Evolutionary conservation across 2,888 invertebrate species (phyloP), one percentile per base, ranked within the genome.

Genomic region (Ornithoptera priamus): DNA sequence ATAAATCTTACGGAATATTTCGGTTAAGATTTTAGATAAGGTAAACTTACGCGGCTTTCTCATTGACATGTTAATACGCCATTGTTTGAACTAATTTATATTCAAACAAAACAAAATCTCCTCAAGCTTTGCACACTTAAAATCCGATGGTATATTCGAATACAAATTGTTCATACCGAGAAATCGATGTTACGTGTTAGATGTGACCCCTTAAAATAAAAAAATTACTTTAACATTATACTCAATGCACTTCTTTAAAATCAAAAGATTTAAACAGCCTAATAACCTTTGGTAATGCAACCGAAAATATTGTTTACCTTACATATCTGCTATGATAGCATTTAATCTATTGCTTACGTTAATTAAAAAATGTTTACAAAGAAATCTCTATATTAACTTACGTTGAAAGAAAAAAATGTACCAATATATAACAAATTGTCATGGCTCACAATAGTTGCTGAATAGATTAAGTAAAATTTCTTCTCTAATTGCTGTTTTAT

Each of bases 81-180:
- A 76, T 80, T 79, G 79, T 79, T 70, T 73, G 69, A 74, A 74
- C 76, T 76, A 78, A 84, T 82, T 84, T 78, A 75, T 78, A 85
- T 85, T 77, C 69, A 65, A 65, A 81, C 80, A 83, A 65, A 65
- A 81, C 80, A 83, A 81, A 80, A 81, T 76, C 74, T 79, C 77
- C 75, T 72, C 65, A 74, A 70, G 72, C 72, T 71, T 71, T 73
- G 74, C 68, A 73, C 75, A 76, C 76, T 78, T 75, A 72, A 74
- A 77, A 81, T 79, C 82, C 78, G 77, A 77, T 72, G 72, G 73
- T 73, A 71, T 73, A 72, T 73, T 57, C 72, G 79, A 82, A 84
- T 81, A 82, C 73, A 73, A 82, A 84, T 81, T 81, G 85, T 85
- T 81, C 79, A 81, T 83, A 80, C 77, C 73, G 75, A 70, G 78